Conservation (phyloP, 2,888 invertebrate species). For the Cetonia aurata region DNA sequence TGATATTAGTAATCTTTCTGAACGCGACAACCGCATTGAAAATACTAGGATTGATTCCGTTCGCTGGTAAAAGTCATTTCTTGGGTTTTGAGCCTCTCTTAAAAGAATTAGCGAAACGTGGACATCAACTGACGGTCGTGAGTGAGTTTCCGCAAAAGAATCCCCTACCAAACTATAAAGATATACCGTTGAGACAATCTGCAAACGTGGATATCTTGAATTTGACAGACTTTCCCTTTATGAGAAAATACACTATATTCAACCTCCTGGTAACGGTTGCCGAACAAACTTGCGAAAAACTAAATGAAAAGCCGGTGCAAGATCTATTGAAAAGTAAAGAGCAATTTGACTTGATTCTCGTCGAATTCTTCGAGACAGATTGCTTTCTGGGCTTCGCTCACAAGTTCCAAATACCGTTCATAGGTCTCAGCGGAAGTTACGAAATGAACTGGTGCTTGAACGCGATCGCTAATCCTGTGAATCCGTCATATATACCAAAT, state of each 20-base stretch:
- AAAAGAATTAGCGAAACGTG: constrained; percentile 69
- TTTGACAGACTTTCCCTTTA: background rate
- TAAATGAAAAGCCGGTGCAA: constrained; percentile 48
- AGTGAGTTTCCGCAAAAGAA: constrained; percentile 72
- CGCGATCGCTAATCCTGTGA: constrained; percentile 67
- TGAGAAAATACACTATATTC: no score
- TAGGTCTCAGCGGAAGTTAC: constrained; percentile 69
- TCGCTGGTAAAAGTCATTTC: constrained; percentile 78
- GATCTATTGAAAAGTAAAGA: constrained; percentile 64
- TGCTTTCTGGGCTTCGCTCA: constrained; percentile 76
- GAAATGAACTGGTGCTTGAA: constrained; percentile 68
- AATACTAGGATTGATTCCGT: constrained; percentile 75
- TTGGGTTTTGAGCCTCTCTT: constrained; percentile 73
- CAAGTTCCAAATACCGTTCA: constrained; percentile 71
- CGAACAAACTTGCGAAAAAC: constrained; percentile 22
- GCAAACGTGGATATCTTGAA: constrained; percentile 18
- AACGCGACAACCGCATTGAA: constrained; percentile 61
- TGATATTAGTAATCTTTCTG: background rate
- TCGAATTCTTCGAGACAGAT: constrained; percentile 79
- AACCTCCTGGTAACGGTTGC: background rate
- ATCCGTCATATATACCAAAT: constrained; percentile 68
- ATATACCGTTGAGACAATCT: constrained; percentile 67
- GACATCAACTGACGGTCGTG: constrained; percentile 77
- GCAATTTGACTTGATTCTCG: constrained; percentile 75
- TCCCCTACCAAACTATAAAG: constrained; percentile 70